phyloP scores from a whole-genome alignment of 2,888 invertebrate species.

The Lymantria monacha region DNA sequence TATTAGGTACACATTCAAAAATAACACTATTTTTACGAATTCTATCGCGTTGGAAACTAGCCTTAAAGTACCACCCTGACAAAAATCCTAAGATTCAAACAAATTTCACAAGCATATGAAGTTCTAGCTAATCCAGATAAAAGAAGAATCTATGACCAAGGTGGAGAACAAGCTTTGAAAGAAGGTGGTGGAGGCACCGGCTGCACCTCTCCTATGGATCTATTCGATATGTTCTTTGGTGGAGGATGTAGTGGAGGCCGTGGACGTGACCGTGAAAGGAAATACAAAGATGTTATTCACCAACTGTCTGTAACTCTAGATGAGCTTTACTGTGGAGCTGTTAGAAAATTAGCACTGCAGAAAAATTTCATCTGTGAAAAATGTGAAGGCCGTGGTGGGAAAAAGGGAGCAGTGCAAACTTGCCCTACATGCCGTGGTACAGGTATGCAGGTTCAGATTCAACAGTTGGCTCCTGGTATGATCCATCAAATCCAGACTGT shows the following conservation, averaged over 20 bases:
- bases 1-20: too few species aligned
- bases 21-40: too few species aligned
- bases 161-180: conserved; percentile 97
- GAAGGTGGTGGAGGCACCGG: conserved; percentile 91
- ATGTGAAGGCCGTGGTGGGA: conserved; percentile 97
- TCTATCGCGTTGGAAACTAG: too few species aligned
- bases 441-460: conserved; percentile 88
- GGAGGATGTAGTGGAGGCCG: conserved; percentile 85
- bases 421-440: conserved; percentile 94
- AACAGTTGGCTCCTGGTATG: conserved; percentile 84
- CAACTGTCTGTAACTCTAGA: conserved; percentile 95
- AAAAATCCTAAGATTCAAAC: conserved; percentile 98
- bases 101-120: conserved; percentile 98
- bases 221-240: conserved; percentile 99
- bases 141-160: conserved; percentile 94
- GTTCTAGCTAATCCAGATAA: conserved; percentile 97
- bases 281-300: conserved; percentile 96
- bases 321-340: conserved; percentile 96
- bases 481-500: conserved; percentile 95
- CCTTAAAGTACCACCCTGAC: conserved; percentile 98
- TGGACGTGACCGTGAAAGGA: conserved; percentile 85
- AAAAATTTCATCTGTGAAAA: conserved; percentile 98
- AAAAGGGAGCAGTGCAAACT: conserved; percentile 93
- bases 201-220: conserved; percentile 97
- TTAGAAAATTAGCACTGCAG: conserved; percentile 95